These are phyloP conservation scores for Drosophila rhopaloa DNA, from an alignment of 1,140 invertebrate species.

Conservation along the genomic window DNA sequence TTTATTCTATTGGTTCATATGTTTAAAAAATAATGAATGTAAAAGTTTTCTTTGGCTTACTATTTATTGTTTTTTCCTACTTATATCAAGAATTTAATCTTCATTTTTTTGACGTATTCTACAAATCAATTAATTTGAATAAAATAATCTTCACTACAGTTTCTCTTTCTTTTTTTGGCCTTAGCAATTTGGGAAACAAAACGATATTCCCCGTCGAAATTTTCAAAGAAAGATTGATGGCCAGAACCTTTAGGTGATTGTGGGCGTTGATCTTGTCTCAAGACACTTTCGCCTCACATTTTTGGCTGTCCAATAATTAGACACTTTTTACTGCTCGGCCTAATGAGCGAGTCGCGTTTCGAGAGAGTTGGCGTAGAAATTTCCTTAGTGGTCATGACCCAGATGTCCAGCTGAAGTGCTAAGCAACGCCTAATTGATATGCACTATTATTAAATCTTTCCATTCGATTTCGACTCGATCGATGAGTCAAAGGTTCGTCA, in stretches of 20 bases:
- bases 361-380: slow-evolving; percentile 50
- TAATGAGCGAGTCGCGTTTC: slow-evolving; percentile 40
- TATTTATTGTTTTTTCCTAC: no score
- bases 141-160: no score
- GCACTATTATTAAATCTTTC: slow-evolving; percentile 54
- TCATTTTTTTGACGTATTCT: no score
- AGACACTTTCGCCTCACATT: slow-evolving; percentile 30
- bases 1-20: no score
- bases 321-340: slow-evolving; percentile 55
- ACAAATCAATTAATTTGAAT: no score
- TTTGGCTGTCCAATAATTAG: slow-evolving; percentile 55
- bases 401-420: slow-evolving; percentile 70
- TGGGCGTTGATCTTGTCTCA: slow-evolving; percentile 59
- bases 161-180: neutral
- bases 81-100: no score
- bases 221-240: slow-evolving; percentile 69
- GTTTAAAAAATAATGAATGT: no score
- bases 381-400: slow-evolving; percentile 72
- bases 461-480: slow-evolving; percentile 27
- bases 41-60: no score
- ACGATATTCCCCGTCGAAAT: slow-evolving; percentile 39
- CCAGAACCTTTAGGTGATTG: slow-evolving; percentile 27
- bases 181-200: slow-evolving; percentile 10
- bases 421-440: slow-evolving; percentile 64
- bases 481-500: slow-evolving; percentile 28